These are phyloP conservation scores for Rhabdomys pumilio DNA, from an alignment of 2,797 vertebrate genomes.

Conservation along the genomic window DNA sequence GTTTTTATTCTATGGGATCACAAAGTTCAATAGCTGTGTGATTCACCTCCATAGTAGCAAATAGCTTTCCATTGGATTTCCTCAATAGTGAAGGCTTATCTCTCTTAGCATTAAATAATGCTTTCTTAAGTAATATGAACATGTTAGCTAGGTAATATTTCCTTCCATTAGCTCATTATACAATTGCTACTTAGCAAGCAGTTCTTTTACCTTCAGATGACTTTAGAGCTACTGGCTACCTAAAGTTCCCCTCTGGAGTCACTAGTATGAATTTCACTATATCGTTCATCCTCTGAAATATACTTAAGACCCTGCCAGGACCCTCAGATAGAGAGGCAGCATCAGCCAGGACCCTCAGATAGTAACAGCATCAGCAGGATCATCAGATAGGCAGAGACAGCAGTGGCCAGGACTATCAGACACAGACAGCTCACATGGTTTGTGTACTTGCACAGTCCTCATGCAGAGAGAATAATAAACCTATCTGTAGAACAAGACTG, in stretches of 20 bases:
- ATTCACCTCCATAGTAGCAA: slow-evolving; percentile 22
- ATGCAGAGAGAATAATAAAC: slow-evolving; percentile 60
- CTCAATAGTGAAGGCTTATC: slow-evolving; percentile 22
- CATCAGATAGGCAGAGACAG: neutral
- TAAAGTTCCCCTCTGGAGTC: neutral
- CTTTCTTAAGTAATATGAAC: slow-evolving; percentile 36
- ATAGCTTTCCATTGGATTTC: slow-evolving; percentile 5
- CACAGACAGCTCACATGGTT: neutral
- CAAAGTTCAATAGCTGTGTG: neutral
- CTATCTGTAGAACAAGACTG: slow-evolving; percentile 37
- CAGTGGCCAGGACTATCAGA: neutral
- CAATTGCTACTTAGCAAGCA: slow-evolving; percentile 42
- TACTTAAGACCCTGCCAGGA: neutral
- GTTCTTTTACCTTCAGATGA: slow-evolving; percentile 57
- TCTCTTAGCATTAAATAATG: slow-evolving; percentile 33
- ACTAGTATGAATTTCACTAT: slow-evolving; percentile 20
- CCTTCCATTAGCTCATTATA: slow-evolving; percentile 56
- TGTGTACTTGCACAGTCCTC: neutral
- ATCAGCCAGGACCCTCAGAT: neutral
- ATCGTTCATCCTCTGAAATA: neutral
- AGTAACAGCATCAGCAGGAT: neutral
- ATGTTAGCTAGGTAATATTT: slow-evolving; percentile 39
- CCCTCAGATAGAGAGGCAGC: neutral
- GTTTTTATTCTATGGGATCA: slow-evolving; percentile 16
- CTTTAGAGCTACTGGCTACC: neutral